These are phyloP conservation scores for Volucella inanis DNA, from an alignment of 2,888 invertebrate genomes.

Conservation along the genomic window DNA sequence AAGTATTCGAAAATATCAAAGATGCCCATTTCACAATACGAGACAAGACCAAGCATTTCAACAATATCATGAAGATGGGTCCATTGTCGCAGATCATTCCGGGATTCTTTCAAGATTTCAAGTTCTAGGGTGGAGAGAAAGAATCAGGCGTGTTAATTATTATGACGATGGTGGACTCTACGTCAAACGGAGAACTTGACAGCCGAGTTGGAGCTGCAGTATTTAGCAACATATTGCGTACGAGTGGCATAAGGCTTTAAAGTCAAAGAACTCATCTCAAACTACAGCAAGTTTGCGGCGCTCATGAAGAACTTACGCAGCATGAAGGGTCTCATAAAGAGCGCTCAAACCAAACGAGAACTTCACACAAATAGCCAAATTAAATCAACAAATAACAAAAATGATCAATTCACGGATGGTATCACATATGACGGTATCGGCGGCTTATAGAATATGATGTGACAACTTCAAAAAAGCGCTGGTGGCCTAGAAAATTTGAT, in stretches of 20 bases:
- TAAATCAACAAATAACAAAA: slow-evolving; percentile 99
- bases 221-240: slow-evolving; percentile 89
- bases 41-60: slow-evolving; percentile 99
- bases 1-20: slow-evolving; percentile 98
- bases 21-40: slow-evolving; percentile 99
- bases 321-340: slow-evolving; percentile 99
- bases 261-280: slow-evolving; percentile 97
- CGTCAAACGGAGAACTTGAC: slow-evolving; percentile 99
- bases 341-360: slow-evolving; percentile 99
- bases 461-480: slow-evolving; percentile 87
- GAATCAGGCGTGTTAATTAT: slow-evolving; percentile 97
- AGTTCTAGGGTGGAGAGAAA: slow-evolving; percentile 99
- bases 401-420: slow-evolving; percentile 99
- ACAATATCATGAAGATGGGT: slow-evolving; percentile 99
- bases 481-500: slow-evolving; percentile 86
- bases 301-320: slow-evolving; percentile 99
- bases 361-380: slow-evolving; percentile 98
- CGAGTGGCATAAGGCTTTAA: slow-evolving; percentile 89
- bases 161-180: slow-evolving; percentile 99
- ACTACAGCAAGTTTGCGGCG: slow-evolving; percentile 99
- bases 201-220: slow-evolving; percentile 97
- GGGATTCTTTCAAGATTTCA: slow-evolving; percentile 98
- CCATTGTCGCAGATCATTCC: slow-evolving; percentile 99
- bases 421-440: slow-evolving; percentile 98
- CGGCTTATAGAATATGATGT: slow-evolving; percentile 98